Conservation (phyloP, 2,797 vertebrate genomes). For the Cirrhinus mrigala region DNA sequence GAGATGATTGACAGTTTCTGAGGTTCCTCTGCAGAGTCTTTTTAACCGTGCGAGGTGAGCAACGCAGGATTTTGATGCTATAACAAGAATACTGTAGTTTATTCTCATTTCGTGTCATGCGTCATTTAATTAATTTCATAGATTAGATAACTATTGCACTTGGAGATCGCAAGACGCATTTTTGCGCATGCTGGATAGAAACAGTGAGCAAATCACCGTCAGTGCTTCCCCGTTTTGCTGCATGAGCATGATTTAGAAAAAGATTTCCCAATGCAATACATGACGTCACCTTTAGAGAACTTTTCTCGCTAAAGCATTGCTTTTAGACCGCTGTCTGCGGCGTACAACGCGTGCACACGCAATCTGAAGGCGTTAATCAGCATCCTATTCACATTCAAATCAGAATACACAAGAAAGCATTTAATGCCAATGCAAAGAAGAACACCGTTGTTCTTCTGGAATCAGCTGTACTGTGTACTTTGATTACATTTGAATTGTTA, state of each 20-base stretch:
- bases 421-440: constrained; percentile 74
- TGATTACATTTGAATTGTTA: not conserved
- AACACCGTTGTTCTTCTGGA: constrained; percentile 68
- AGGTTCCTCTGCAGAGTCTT: not conserved
- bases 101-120: not conserved
- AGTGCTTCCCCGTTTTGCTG: not conserved
- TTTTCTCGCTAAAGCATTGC: not conserved
- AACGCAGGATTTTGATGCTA: not conserved
- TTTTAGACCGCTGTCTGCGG: not conserved
- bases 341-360: not conserved
- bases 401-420: constrained; percentile 75
- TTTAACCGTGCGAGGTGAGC: not conserved
- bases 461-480: constrained; percentile 63
- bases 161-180: not conserved
- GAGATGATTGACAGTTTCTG: not conserved
- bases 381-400: constrained; percentile 81
- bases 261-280: not conserved
- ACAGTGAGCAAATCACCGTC: not conserved
- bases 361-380: constrained; percentile 60
- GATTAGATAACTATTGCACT: not conserved
- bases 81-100: not conserved
- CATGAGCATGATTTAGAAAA: not conserved
- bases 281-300: constrained; percentile 26
- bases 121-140: not conserved
- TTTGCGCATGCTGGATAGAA: not conserved